Conservation (phyloP, 2,888 invertebrate genomes). For the Stenurella melanura region DNA sequence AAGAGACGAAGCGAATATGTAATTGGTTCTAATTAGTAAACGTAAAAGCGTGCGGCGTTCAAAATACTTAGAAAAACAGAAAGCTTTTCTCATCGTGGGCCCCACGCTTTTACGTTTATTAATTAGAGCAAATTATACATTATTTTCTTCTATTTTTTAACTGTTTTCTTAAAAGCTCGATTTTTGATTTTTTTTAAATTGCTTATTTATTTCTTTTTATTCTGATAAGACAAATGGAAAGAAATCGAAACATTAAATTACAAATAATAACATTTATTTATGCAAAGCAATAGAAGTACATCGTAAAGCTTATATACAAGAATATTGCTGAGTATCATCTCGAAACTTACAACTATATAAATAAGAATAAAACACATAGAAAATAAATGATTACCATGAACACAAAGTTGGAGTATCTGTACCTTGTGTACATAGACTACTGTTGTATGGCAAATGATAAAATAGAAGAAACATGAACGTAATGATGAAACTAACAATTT, state of each 20-base stretch:
- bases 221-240: not conserved
- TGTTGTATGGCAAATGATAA: constrained; percentile 45
- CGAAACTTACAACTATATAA: constrained; percentile 45
- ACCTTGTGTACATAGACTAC: constrained; percentile 39
- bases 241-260: not conserved
- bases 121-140: no score
- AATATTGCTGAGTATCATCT: constrained; percentile 47
- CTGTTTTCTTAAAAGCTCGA: no score
- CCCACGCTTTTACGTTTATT: no score
- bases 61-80: no score
- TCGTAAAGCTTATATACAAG: constrained; percentile 49
- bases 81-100: no score
- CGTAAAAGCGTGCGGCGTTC: no score
- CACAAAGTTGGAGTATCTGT: constrained; percentile 59
- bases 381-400: constrained; percentile 55
- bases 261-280: constrained; percentile 53
- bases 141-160: no score
- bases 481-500: constrained; percentile 25
- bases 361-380: constrained; percentile 45
- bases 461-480: constrained; percentile 30
- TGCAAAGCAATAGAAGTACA: constrained; percentile 44
- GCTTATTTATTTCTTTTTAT: no score
- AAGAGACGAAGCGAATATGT: no score
- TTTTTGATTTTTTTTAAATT: no score
- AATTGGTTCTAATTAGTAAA: no score